These are phyloP conservation scores for Cylindroiulus punctatus DNA, from an alignment of 2,888 invertebrate species.

Conservation along the genomic window DNA sequence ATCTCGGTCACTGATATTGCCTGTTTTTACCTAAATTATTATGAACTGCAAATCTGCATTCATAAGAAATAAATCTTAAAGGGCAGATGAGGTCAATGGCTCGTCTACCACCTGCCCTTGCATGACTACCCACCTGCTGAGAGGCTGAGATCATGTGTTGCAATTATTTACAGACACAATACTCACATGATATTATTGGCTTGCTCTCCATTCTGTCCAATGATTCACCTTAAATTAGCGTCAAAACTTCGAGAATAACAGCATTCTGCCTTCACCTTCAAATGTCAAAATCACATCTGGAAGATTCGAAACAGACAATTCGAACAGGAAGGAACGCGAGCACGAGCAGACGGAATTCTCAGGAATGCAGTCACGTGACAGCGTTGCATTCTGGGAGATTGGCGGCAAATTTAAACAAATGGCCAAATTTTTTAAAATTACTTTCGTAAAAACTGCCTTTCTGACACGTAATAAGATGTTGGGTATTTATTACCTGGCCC, in stretches of 20 bases:
- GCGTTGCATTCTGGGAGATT: background rate
- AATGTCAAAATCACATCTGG: background rate
- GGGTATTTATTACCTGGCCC: too few species aligned
- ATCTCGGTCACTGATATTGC: background rate
- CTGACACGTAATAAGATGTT: too few species aligned
- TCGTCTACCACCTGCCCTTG: background rate
- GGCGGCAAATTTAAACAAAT: background rate
- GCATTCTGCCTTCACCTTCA: background rate
- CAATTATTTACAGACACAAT: background rate
- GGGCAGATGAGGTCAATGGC: background rate
- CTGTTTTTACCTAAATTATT: too few species aligned
- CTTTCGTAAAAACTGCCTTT: too few species aligned
- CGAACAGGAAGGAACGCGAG: background rate
- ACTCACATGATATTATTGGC: constrained; percentile 56
- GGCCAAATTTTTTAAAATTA: too few species aligned
- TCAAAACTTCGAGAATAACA: background rate
- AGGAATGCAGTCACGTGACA: background rate
- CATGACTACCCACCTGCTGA: background rate
- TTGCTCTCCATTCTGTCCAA: constrained; percentile 53
- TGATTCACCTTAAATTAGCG: background rate
- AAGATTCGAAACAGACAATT: background rate
- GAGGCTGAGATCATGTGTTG: background rate
- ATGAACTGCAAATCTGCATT: too few species aligned
- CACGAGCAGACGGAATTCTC: background rate
- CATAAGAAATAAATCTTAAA: too few species aligned